These are phyloP conservation scores for Mormyrops boulengeri DNA, from an alignment of 2,797 vertebrate species.

Conservation along the genomic window DNA sequence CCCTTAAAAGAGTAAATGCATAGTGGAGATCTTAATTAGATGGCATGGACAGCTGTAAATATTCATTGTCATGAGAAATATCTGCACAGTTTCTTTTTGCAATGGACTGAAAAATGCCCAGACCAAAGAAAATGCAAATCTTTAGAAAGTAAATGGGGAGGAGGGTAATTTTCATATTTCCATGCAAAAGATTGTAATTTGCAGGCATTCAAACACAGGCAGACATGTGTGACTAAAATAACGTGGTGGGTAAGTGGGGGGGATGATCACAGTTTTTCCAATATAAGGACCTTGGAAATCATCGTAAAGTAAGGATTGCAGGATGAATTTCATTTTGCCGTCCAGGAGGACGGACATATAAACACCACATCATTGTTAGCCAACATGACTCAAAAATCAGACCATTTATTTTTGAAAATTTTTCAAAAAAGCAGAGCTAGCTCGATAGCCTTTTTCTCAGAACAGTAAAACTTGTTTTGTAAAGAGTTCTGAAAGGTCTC, in stretches of 20 bases:
- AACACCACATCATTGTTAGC: constrained; percentile 22
- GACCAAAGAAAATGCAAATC: constrained; percentile 1
- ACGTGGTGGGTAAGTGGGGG: constrained; percentile 21
- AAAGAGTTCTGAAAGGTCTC: constrained; percentile 9
- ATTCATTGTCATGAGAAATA: neutral
- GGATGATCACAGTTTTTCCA: constrained; percentile 26
- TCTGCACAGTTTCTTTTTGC: neutral
- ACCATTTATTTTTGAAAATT: neutral
- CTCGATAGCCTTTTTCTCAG: neutral
- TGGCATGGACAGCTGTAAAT: neutral
- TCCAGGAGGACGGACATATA: neutral
- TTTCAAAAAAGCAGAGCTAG: constrained; percentile 4
- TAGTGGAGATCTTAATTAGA: neutral
- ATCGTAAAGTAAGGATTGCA: neutral
- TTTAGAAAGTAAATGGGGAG: constrained; percentile 6
- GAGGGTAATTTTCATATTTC: constrained; percentile 29
- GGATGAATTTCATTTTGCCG: neutral
- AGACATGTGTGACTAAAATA: constrained; percentile 41
- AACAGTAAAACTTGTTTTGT: constrained; percentile 8
- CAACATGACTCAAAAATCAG: constrained; percentile 9
- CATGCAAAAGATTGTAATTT: constrained; percentile 39
- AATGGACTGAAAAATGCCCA: neutral
- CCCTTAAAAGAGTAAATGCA: neutral
- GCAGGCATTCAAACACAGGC: constrained; percentile 38
- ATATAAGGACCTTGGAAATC: constrained; percentile 1